Evolutionary conservation across 2,113 vertebrate species (phyloP), one percentile per base, ranked within the genome.

Genomic region (Lagenorhynchus albirostris): DNA sequence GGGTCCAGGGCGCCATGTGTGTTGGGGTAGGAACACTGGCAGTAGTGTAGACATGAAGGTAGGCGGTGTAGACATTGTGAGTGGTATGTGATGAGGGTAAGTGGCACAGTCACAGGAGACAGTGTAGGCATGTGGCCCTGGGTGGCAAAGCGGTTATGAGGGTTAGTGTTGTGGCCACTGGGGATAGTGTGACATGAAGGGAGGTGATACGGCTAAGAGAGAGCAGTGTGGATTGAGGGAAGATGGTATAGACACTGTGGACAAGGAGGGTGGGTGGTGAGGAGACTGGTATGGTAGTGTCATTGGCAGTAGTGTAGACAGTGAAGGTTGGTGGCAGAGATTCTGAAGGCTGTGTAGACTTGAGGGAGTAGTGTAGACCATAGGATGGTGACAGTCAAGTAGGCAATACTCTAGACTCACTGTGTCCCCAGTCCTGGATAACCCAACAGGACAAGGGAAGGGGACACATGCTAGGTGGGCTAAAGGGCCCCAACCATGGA

Each of bases 1-100:
- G 62, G 26, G 25, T 18, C 50, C 31, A 11, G n/a, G 36, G 9
- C 0, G 0, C 55, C 29, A 0, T 31, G 1, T 11, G 23, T 44
- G 23, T 8, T 74, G n/a, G 81, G 47, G 5, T n/a, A 6, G 58
- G 50, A 50, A 63, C 33, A 1, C 20, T 20, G 73, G 62, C 6
- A 6, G 41, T 20, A 26, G 63, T 53, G 4, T 0, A 50, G 71
- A 70, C 50, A 0, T 4, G 33, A 31, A 85, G 71, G 68, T 3
- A 8, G 44, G 55, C n/a, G 0, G 29, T 23, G 0, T 65, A n/a
- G 73, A 80, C 77, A 3, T 1, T 0, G 79, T n/a, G 38, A 58
- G 31, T 2, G 20, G 8, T 5, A 1, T 1, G 68, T 2, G 11
- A 18, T 14, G 18, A 55, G 41, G 65, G 38, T 1, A 11, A 18